phyloP scores from a whole-genome alignment of 2,113 vertebrate species.

The Microcebus jonahi region DNA sequence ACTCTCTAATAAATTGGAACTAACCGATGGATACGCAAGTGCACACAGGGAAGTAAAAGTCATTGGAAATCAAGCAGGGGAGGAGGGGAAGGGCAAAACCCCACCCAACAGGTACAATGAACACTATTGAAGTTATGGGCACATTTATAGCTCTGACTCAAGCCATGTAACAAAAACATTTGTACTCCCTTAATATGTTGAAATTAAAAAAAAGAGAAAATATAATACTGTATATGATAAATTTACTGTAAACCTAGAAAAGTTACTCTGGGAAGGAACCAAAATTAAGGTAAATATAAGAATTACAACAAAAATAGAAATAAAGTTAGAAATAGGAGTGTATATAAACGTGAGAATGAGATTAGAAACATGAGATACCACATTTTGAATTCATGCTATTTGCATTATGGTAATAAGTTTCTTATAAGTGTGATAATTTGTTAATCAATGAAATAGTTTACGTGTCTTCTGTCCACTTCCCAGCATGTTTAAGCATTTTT shows the following conservation, averaged over 20 bases:
- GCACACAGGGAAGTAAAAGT: no score
- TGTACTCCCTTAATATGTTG: no score
- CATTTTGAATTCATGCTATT: not conserved
- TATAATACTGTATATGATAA: not conserved
- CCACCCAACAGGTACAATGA: no score
- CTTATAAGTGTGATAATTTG: conserved; percentile 8
- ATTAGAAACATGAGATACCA: not conserved
- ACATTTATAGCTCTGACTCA: no score
- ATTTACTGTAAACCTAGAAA: not conserved
- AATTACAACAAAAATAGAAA: conserved; percentile 19
- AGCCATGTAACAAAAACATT: no score
- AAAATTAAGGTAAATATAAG: not conserved
- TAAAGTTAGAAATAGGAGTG: not conserved
- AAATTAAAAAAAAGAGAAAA: not conserved
- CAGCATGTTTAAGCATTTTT: not conserved
- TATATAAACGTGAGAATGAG: not conserved
- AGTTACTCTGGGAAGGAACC: not conserved
- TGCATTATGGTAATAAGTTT: conserved; percentile 34
- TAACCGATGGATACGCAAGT: no score
- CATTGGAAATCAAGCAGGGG: no score
- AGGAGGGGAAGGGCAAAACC: no score
- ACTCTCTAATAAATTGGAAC: no score
- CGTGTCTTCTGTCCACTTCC: not conserved
- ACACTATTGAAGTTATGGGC: no score
- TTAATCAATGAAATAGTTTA: not conserved